Percentiles rank a stretch among this genome's conserved stretches.
Conservation (phyloP, 2,888 invertebrate species). For the Drosophila merina region DNA sequence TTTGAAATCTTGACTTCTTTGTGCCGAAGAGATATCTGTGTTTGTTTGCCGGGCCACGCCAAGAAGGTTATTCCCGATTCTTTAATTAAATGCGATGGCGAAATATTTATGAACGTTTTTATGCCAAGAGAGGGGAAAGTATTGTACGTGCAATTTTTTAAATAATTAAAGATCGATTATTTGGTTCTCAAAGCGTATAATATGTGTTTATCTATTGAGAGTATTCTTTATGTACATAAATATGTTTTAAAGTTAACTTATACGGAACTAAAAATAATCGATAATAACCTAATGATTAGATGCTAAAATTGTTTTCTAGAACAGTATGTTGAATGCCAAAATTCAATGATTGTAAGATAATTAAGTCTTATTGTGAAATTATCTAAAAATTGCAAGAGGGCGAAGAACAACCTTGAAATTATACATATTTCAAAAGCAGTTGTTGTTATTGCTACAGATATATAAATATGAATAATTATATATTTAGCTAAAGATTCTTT, state of each 20-base stretch:
- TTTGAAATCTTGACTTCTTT: slow-evolving; percentile 16
- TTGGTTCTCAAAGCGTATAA: no score
- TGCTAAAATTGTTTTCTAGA: not conserved
- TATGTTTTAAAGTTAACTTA: no score
- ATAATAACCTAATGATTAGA: not conserved
- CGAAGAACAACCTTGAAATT: not conserved
- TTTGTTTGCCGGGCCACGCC: not conserved
- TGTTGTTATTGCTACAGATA: not conserved
- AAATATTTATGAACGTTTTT: slow-evolving; percentile 8
- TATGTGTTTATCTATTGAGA: no score
- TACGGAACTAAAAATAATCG: no score
- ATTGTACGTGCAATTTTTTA: not conserved
- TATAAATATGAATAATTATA: not conserved
- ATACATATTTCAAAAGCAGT: not conserved
- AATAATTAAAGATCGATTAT: no score
- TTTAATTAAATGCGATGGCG: slow-evolving; percentile 5
- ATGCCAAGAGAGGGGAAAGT: slow-evolving; percentile 3
- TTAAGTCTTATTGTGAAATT: not conserved
- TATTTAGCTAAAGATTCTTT: not conserved
- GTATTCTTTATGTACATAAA: no score
- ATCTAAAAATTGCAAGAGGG: not conserved
- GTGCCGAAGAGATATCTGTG: not conserved
- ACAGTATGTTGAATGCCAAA: not conserved
- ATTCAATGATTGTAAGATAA: not conserved
- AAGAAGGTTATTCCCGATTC: slow-evolving; percentile 6